Conservation (phyloP, 2,113 vertebrate species). For the Hippopotamus amphibius region DNA sequence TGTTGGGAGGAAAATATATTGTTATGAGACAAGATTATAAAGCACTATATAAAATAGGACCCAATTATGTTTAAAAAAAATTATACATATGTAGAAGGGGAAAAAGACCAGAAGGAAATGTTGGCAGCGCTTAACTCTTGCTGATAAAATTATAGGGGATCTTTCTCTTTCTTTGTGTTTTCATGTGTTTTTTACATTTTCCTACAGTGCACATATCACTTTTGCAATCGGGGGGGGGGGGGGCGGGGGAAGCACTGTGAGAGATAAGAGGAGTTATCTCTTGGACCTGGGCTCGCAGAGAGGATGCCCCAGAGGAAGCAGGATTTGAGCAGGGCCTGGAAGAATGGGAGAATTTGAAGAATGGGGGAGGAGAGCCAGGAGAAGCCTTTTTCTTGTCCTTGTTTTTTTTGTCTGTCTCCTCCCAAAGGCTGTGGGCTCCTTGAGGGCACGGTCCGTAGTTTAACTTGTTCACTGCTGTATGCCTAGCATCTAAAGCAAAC, state of each 20-base stretch:
- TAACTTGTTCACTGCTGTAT: neutral
- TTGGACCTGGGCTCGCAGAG: neutral
- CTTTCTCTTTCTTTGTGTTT: conserved; percentile 14
- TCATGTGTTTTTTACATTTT: conserved; percentile 6
- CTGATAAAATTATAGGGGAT: neutral
- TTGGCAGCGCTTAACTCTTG: neutral
- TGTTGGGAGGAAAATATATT: neutral
- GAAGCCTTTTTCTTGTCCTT: neutral
- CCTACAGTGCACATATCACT: neutral
- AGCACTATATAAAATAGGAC: neutral
- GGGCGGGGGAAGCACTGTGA: neutral
- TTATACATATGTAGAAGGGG: neutral
- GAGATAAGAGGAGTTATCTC: neutral
- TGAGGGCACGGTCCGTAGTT: neutral
- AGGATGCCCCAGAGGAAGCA: neutral
- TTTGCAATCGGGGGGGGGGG: neutral
- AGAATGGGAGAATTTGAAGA: neutral
- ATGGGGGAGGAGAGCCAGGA: neutral
- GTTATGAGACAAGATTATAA: conserved; percentile 35
- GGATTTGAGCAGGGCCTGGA: neutral
- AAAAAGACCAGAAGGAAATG: neutral
- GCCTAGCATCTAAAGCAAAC: neutral
- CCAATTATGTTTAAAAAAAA: neutral
- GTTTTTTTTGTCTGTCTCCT: neutral
- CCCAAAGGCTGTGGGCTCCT: neutral